A percentile compares a stretch with the other conserved stretches of the same genome.
phyloP scores from a whole-genome alignment of 2,113 vertebrate genomes.

The Junco hyemalis region DNA sequence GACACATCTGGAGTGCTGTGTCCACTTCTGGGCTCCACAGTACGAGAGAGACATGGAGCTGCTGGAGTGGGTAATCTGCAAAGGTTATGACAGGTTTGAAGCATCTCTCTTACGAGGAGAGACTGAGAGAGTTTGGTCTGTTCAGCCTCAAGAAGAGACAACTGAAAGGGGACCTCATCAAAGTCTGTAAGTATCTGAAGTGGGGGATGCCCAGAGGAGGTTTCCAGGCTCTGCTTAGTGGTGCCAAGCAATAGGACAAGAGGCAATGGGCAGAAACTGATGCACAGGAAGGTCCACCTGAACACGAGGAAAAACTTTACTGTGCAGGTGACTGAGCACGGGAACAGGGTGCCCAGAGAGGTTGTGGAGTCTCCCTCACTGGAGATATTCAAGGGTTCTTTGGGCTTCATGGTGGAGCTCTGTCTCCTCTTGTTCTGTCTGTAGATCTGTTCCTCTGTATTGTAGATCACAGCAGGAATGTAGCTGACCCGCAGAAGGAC shows the following conservation, averaged over 20 bases:
- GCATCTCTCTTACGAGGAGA: not conserved
- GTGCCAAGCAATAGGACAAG: not conserved
- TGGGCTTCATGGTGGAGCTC: not conserved
- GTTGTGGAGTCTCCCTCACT: not conserved
- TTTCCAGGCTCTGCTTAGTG: not conserved
- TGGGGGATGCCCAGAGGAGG: no score
- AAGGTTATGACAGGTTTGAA: not conserved
- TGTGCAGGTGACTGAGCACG: not conserved
- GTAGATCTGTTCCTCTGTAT: not conserved
- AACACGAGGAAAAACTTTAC: not conserved
- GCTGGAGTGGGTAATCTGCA: not conserved
- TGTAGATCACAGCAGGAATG: not conserved
- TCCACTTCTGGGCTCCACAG: not conserved
- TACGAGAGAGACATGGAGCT: not conserved
- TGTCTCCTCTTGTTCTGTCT: not conserved
- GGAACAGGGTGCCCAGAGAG: not conserved
- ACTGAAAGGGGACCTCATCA: not conserved
- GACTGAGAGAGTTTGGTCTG: not conserved
- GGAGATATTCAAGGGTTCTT: not conserved
- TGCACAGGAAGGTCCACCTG: no score
- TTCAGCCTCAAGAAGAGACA: fast-evolving
- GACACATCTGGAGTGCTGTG: not conserved
- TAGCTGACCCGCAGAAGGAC: not conserved
- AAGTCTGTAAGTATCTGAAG: not conserved
- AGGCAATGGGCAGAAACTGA: not conserved